phyloP scores from a whole-genome alignment of 2,888 invertebrate genomes.

The Encarsia formosa region DNA sequence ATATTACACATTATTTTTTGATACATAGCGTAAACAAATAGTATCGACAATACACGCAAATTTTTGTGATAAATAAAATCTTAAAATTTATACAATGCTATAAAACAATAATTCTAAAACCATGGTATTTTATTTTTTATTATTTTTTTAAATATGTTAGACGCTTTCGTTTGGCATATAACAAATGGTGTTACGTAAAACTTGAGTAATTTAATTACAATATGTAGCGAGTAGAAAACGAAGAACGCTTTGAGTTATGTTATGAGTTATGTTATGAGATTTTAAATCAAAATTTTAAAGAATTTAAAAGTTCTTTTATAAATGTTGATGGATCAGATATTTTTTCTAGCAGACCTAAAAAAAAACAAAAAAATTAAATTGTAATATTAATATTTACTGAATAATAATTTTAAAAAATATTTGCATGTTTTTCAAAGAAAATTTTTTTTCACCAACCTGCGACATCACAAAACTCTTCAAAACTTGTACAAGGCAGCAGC shows the following conservation, averaged over 20 bases:
- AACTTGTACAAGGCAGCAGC: conserved; percentile 82
- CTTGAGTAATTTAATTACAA: no score
- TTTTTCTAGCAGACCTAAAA: conserved; percentile 63
- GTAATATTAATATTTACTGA: not conserved
- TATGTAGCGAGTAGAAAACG: no score
- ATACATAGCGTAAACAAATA: conserved; percentile 15
- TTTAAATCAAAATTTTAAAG: conserved; percentile 22
- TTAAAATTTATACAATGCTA: conserved; percentile 26
- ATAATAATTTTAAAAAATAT: conserved; percentile 3
- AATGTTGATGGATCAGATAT: conserved; percentile 64
- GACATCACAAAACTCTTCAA: conserved; percentile 91
- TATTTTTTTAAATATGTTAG: not conserved
- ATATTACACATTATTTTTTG: conserved; percentile 16
- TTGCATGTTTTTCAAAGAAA: not conserved
- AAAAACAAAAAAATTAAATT: conserved; percentile 25
- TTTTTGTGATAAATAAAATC: conserved; percentile 18
- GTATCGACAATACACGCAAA: conserved; percentile 17
- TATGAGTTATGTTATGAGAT: conserved; percentile 1
- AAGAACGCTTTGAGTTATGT: not conserved
- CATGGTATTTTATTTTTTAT: not conserved
- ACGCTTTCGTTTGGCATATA: conserved; percentile 23
- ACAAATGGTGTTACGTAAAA: no score
- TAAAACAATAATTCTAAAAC: conserved; percentile 18
- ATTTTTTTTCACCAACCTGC: conserved; percentile 58
- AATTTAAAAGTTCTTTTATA: conserved; percentile 55